phyloP scores from a whole-genome alignment of 2,113 vertebrate genomes.

The Gallinago media region DNA sequence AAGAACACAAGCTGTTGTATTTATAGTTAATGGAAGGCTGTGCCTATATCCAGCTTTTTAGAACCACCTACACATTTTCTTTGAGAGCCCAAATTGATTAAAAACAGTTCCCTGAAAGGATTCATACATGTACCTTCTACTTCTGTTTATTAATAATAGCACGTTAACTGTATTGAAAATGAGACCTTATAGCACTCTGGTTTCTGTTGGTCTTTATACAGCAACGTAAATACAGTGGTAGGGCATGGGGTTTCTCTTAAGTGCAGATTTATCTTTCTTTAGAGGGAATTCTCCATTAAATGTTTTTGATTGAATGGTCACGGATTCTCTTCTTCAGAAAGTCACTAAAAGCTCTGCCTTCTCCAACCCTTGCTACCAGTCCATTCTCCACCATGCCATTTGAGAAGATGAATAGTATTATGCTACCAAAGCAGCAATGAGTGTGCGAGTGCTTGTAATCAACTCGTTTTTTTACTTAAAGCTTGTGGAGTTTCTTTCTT shows the following conservation, averaged over 20 bases:
- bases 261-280: neutral
- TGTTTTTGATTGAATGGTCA: neutral
- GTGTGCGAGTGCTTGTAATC: neutral
- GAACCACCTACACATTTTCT: neutral
- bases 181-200: neutral
- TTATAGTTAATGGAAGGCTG: neutral
- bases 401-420: neutral
- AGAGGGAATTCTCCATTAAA: neutral
- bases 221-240: neutral
- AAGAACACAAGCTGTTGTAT: neutral
- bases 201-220: neutral
- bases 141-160: neutral
- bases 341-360: neutral
- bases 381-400: neutral
- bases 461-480: neutral
- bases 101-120: neutral
- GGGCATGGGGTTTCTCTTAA: neutral
- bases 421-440: neutral
- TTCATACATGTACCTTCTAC: neutral
- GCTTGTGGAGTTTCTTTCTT: too few species aligned
- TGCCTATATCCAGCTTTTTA: neutral
- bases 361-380: neutral
- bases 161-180: neutral
- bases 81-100: neutral
- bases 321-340: neutral